Evolutionary conservation across 92 coral and sea anemone species (phyloP), one percentile per base, ranked within the genome.

Genomic region (Epizoanthus scotinus): DNA sequence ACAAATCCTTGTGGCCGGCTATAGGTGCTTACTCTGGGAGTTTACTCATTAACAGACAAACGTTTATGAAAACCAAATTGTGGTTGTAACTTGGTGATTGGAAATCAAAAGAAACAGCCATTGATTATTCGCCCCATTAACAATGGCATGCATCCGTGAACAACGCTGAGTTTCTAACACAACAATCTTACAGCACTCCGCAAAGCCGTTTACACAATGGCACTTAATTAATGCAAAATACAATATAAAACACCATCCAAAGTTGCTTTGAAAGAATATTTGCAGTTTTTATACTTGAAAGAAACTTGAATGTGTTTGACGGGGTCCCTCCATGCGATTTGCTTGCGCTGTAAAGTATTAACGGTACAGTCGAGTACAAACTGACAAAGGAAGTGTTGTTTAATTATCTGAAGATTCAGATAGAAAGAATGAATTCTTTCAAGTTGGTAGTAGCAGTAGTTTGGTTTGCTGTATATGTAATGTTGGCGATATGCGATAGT

Each of bases 21-120:
- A n/a, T n/a, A n/a, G n/a, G n/a, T n/a, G n/a, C n/a, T n/a, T n/a
- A n/a, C n/a, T 38, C 22, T 21, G 14, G 44, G 59, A 25, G 49
- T 27, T 73, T 42, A 27, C 78, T n/a, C n/a, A 72, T 52, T 72
- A 72, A 47, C 58, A 25, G 38, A 8, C 15, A 12, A 64, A 64
- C 17, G 70, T 10, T 27, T 64, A 27, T 29, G 56, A 75, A 73
- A 73, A 75, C 21, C 20, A 22, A 57, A 38, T 18, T 42, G 25
- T n/a, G 2, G 56, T 58, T 38, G 28, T 56, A 22, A 63, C n/a
- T 57, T 24, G 57, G 36, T 75, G 67, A 60, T 75, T 38, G 67
- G 59, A 34, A 68, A 59, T 36, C 28, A 28, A 64, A 64, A 64
- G 36, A 26, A 38, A 20, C 47, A 25, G 52, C 2, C 52, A 47